phyloP scores from a whole-genome alignment of 2,797 vertebrate genomes.

The Poecilia wingei region DNA sequence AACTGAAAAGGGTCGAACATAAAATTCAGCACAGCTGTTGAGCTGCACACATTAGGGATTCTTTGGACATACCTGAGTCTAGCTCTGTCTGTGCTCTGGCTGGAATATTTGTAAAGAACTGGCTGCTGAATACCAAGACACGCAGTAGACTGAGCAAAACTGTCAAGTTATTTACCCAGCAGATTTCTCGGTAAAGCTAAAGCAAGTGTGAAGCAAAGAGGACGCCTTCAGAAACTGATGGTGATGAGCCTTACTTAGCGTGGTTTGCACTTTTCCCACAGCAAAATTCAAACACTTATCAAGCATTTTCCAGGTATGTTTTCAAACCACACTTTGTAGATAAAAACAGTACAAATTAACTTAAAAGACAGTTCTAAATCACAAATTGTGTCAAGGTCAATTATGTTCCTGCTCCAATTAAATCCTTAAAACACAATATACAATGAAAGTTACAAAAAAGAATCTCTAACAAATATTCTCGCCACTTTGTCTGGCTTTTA shows the following conservation, averaged over 20 bases:
- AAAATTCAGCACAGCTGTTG: not conserved
- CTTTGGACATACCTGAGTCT: not conserved
- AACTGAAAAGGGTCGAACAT: not conserved
- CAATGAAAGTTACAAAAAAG: no score
- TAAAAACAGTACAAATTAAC: no score
- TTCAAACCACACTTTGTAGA: no score
- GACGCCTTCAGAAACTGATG: not conserved
- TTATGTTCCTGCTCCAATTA: no score
- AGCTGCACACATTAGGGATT: not conserved
- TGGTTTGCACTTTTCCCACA: no score
- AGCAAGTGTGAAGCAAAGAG: not conserved
- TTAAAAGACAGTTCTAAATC: no score
- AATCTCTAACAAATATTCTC: no score
- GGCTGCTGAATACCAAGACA: not conserved
- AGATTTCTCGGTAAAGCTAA: not conserved
- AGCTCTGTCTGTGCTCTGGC: not conserved
- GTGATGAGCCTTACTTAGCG: not conserved
- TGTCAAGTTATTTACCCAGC: not conserved
- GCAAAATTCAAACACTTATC: no score
- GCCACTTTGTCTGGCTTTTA: no score
- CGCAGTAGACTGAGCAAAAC: not conserved
- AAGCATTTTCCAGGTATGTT: no score
- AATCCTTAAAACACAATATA: no score
- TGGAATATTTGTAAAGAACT: not conserved
- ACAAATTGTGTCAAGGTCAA: no score